phyloP scores from a whole-genome alignment of 2,888 invertebrate species.

The Tortricodes alternella region DNA sequence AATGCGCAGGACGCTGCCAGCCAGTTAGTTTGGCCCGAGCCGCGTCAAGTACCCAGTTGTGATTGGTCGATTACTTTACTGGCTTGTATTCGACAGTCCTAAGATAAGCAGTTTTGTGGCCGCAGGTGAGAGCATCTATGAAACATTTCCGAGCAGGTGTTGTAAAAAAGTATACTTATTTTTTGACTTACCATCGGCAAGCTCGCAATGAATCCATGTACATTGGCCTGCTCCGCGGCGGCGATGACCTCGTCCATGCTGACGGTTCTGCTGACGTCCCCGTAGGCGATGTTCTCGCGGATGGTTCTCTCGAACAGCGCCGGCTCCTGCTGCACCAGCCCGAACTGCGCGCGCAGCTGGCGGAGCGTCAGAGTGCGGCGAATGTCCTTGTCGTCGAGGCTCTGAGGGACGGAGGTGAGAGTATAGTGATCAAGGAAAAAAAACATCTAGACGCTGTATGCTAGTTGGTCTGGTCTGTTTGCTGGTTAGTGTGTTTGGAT shows the following conservation, averaged over 20 bases:
- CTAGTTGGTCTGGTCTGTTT: no score
- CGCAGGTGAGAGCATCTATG: no score
- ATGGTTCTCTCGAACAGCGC: slow-evolving; percentile 91
- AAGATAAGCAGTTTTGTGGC: no score
- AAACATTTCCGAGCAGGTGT: not conserved
- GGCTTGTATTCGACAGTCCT: no score
- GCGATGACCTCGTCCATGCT: slow-evolving; percentile 86
- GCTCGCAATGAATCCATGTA: slow-evolving; percentile 87
- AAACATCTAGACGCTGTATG: no score
- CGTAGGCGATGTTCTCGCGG: slow-evolving; percentile 93
- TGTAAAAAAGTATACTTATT: not conserved
- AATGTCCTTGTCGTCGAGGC: slow-evolving; percentile 82
- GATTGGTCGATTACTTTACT: no score
- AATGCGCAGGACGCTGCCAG: no score
- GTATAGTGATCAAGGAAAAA: no score
- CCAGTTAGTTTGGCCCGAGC: no score
- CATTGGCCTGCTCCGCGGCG: slow-evolving; percentile 89
- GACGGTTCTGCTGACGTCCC: slow-evolving; percentile 85
- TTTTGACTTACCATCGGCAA: slow-evolving; percentile 84
- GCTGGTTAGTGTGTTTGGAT: no score
- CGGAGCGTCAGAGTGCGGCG: slow-evolving; percentile 83
- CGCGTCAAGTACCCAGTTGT: no score
- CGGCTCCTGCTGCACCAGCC: slow-evolving; percentile 93
- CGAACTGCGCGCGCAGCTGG: slow-evolving; percentile 87
- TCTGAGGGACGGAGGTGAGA: slow-evolving; percentile 55